These are phyloP conservation scores for Dicranocentrus wangi DNA, from an alignment of 2,888 invertebrate species.

Conservation along the genomic window DNA sequence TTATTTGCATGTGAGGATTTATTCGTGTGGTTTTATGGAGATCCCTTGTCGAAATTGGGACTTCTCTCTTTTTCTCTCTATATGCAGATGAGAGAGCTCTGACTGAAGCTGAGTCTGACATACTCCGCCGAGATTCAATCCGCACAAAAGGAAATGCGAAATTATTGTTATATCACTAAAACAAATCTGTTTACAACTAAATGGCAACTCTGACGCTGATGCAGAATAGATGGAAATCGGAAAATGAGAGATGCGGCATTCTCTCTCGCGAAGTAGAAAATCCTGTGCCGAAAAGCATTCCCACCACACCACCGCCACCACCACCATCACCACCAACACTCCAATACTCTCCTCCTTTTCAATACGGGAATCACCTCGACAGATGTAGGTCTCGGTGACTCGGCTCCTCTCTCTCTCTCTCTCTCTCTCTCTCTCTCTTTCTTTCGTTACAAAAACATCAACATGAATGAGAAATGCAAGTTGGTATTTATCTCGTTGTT, in stretches of 20 bases:
- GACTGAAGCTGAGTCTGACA: no score
- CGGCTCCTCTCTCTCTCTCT: slow-evolving; percentile 31
- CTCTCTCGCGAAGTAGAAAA: no score
- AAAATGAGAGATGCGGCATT: slow-evolving; percentile 6
- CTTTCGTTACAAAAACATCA: neutral
- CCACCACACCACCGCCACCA: no score
- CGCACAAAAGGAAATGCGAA: no score
- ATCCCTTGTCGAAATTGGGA: slow-evolving; percentile 47
- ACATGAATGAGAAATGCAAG: neutral
- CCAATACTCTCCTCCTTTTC: slow-evolving; percentile 24
- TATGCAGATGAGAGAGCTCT: slow-evolving; percentile 36
- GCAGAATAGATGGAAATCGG: neutral
- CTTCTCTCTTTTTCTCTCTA: slow-evolving; percentile 40
- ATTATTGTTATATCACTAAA: slow-evolving; percentile 29
- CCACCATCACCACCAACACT: neutral
- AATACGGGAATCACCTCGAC: slow-evolving; percentile 38
- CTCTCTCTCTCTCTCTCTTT: neutral
- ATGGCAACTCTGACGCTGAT: neutral
- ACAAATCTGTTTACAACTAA: slow-evolving; percentile 32
- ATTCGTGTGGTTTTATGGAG: slow-evolving; percentile 56
- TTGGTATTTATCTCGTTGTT: slow-evolving; percentile 56
- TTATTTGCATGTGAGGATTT: no score
- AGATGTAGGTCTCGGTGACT: slow-evolving; percentile 59
- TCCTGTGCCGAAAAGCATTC: no score
- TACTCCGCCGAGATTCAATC: no score